Base-by-base conservation (phyloP, 2,888 invertebrate genomes). In the Unio delphinus region DNA sequence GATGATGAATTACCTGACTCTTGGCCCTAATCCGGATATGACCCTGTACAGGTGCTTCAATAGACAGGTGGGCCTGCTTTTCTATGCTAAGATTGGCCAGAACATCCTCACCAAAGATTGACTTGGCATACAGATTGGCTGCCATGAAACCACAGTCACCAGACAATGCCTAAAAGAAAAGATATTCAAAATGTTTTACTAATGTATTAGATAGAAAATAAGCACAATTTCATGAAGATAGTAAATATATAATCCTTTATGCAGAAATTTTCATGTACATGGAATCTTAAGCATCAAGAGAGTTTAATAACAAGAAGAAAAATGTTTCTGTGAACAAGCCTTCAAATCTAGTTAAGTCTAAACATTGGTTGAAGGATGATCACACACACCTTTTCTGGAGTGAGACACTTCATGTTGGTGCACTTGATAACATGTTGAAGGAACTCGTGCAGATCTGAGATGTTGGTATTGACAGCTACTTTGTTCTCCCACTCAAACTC, bases 401-500 rank as follows among this genome's bases (percentile, higher is more conserved):
- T 99, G 70, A 99, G 93, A 88, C 99, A 98, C 89, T 97, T 97
- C 99, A 99, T 99, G 90, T 99, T 99, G 73, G 99, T 99, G 83
- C 96, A 96, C 79, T 94, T 94, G 69, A 99, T 92, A 66, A 99
- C 92, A 88, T 98, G 97, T 74, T 95, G 94, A 68, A 99, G 92
- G 91, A 98, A 99, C 80, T 96, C 96, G 78, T 95, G 93, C 70
- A 99, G 92, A 89, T 98, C 98, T 0, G 95, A 95, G 79, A 99
- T 94, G 72, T 90, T 90, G 4, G 99, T 99, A 90, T 96, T 96
- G 3, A 99, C 98, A 0, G 97, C 94, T 60, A 96, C 93, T 91
- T 99, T 99, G 91, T 99, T 99, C 92, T 99, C 99, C 99, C 99
- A 99, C 91, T 99, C 99, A 91, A 99, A 99, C 92, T 99, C 99